Evolutionary conservation across 2,113 vertebrate genomes (phyloP).

Genomic region (Chaetops frenatus): DNA sequence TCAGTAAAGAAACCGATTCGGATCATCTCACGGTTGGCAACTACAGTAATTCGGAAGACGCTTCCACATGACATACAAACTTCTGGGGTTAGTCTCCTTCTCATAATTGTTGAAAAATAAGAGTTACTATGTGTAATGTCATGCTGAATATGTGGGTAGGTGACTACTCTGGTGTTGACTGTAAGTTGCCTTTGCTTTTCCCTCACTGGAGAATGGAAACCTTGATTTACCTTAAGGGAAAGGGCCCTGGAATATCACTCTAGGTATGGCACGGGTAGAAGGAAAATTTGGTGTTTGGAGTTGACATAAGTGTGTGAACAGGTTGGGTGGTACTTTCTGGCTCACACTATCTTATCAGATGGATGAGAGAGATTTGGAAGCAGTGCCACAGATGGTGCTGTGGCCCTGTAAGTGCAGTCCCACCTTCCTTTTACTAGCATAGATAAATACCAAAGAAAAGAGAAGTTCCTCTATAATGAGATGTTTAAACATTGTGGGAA

Average conservation of each 20-base stretch:
- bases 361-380: not conserved
- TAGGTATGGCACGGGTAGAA: not conserved
- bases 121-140: not conserved
- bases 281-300: not conserved
- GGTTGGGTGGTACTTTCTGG: not conserved
- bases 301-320: not conserved
- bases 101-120: conserved; percentile 12
- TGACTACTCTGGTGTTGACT: not conserved
- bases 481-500: not conserved
- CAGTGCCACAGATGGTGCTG: not conserved
- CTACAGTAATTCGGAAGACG: conserved; percentile 69
- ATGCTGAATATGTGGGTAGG: not conserved
- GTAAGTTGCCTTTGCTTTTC: not conserved
- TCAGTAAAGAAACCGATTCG: conserved; percentile 67
- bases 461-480: not conserved
- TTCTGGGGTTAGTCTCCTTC: conserved; percentile 65
- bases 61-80: conserved; percentile 64
- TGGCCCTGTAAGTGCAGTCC: not conserved
- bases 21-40: conserved; percentile 65
- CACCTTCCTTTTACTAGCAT: not conserved
- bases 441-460: not conserved
- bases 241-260: not conserved
- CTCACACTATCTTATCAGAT: not conserved
- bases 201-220: not conserved
- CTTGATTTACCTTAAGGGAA: not conserved